Conservation (phyloP, 2,888 invertebrate species). For the Apodemia zela region DNA sequence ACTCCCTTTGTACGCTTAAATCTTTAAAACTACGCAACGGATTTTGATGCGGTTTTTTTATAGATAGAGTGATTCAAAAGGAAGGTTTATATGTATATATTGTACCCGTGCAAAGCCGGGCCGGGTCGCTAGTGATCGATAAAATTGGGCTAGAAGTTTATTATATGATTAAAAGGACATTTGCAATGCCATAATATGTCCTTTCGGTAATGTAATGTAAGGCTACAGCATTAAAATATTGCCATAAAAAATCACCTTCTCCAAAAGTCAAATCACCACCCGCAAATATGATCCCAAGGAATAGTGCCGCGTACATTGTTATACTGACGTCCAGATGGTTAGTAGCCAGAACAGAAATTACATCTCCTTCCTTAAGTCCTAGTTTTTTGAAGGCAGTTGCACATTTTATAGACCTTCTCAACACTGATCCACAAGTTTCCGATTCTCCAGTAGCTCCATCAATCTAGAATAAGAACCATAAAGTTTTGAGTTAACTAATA, state of each 20-base stretch:
- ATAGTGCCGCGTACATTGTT: slow-evolving; percentile 60
- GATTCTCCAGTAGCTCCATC: slow-evolving; percentile 44
- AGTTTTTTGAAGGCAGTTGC: slow-evolving; percentile 50
- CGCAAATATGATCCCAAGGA: slow-evolving; percentile 47
- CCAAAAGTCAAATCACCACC: slow-evolving; percentile 39
- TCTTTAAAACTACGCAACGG: too few species aligned
- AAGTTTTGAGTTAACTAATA: too few species aligned
- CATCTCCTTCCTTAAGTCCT: slow-evolving; percentile 52
- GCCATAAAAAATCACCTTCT: slow-evolving; percentile 41
- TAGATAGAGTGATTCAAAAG: too few species aligned
- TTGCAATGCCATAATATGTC: too few species aligned
- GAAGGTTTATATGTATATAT: too few species aligned
- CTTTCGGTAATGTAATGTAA: too few species aligned
- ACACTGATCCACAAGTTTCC: slow-evolving; percentile 48
- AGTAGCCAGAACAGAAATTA: slow-evolving; percentile 56
- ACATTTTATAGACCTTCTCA: slow-evolving; percentile 45
- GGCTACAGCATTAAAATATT: neutral
- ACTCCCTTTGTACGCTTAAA: too few species aligned
- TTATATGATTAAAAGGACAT: too few species aligned
- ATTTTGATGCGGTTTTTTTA: too few species aligned
- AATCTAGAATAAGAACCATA: neutral
- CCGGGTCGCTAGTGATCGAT: too few species aligned
- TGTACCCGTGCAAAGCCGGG: too few species aligned
- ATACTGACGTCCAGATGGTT: slow-evolving; percentile 55
- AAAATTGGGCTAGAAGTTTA: too few species aligned